A percentile compares a stretch with the other conserved stretches of the same genome.
Evolutionary conservation across 2,113 vertebrate species (phyloP).

Genomic region (Calidris pygmaea): DNA sequence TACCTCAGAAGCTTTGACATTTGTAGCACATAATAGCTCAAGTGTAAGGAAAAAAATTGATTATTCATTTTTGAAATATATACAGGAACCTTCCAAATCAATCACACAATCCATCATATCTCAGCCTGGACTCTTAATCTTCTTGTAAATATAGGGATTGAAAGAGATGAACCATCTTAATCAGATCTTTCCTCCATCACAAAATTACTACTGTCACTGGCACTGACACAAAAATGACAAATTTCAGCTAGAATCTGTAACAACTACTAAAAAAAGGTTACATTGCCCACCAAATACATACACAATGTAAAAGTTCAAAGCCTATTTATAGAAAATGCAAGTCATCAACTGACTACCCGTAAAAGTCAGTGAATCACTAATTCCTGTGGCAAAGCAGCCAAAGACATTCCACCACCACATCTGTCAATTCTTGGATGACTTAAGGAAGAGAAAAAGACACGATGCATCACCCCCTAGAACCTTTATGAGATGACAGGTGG

Average conservation of each 20-base stretch:
- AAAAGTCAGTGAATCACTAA: neutral
- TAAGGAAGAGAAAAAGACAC: neutral
- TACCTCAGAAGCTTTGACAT: neutral
- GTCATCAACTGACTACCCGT: neutral
- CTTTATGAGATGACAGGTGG: neutral
- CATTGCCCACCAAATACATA: neutral
- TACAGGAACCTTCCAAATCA: neutral
- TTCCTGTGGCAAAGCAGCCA: neutral
- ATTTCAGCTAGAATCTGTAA: neutral
- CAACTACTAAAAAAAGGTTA: neutral
- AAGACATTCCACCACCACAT: neutral
- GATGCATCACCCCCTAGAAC: neutral
- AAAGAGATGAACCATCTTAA: conserved; percentile 18
- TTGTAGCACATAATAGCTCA: neutral
- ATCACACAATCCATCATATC: neutral
- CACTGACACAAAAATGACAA: neutral
- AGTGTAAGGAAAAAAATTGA: neutral
- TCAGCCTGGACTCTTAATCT: conserved; percentile 23
- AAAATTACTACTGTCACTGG: neutral
- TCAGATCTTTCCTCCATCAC: neutral
- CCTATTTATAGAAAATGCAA: neutral
- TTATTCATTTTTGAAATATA: neutral
- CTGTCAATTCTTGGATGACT: neutral
- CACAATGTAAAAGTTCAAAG: neutral
- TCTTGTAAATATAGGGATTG: neutral